A percentile compares a stretch with the other conserved stretches of the same genome.
Evolutionary conservation across 2,888 invertebrate genomes (phyloP).

Genomic region (Hypomecis punctinalis): DNA sequence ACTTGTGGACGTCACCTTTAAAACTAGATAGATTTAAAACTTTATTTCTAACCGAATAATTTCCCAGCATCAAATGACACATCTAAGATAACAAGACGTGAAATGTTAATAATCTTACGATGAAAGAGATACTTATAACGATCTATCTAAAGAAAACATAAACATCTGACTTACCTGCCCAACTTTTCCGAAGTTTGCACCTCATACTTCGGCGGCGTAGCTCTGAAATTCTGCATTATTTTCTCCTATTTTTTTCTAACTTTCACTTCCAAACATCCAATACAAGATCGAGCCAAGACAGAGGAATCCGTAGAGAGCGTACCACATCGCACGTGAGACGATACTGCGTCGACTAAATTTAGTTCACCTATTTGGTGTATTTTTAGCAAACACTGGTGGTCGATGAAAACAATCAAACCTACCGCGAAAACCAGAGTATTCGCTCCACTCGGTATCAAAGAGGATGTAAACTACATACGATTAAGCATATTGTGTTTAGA

Average conservation of each 20-base stretch:
- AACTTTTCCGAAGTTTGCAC: constrained; percentile 64
- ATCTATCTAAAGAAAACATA: no score
- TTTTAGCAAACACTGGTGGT: constrained; percentile 32
- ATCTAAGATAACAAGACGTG: no score
- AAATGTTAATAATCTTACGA: no score
- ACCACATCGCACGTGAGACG: constrained; percentile 24
- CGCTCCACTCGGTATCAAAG: background rate
- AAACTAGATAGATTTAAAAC: no score
- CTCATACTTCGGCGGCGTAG: constrained; percentile 64
- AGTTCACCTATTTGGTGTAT: constrained; percentile 36
- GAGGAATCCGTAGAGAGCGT: constrained; percentile 19
- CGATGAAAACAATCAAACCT: constrained; percentile 31
- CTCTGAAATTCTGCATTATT: constrained; percentile 33
- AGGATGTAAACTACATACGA: no score
- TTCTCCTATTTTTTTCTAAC: background rate
- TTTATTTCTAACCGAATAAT: no score
- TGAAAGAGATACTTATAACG: no score
- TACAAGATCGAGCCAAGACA: constrained; percentile 23
- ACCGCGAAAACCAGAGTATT: constrained; percentile 4
- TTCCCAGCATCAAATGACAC: no score
- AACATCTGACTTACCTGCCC: constrained; percentile 65
- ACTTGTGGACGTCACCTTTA: no score
- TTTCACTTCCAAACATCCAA: constrained; percentile 19
- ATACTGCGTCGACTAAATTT: constrained; percentile 45
- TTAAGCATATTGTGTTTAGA: no score